Base-by-base conservation (phyloP, 2,888 invertebrate genomes). In the Melanophora roralis region DNA sequence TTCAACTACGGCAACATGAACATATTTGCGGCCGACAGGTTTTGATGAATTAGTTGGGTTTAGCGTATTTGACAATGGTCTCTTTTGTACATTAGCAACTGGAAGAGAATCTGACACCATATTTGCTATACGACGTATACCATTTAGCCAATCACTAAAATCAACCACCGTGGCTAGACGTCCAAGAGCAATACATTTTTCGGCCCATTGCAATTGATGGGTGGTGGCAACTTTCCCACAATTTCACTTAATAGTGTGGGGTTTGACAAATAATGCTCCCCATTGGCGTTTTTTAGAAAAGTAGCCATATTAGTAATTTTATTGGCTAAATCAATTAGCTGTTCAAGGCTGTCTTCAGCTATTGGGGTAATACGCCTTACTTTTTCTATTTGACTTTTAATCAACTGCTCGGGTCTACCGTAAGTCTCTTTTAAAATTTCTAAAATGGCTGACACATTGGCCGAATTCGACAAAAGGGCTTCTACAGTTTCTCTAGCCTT, bases 241-340 rank as follows among this genome's bases (percentile, higher is more conserved):
- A 47, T 47, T 47, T 47, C 47, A 19, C 47, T 47, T 19, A 47
- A 19, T 8, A 47, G 19, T 9, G 23, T 49, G 4, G 49, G 49
- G 11, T 49, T 49, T 23, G 49, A 49, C 23, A 49, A 23, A 23
- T 49, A 2, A 49, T 49, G 49, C 11, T 49, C 49, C 1, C 49
- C 49, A 11, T 49, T 49, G 1, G 23, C 49, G 23, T 23, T 49
- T 19, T 49, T 60, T 51, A 43, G 27, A 27, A 27, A 27, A 6
- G 27, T 51, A 12, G 71, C 57, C 65, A 81, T 67, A 62, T 81
- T 80, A 1, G n/a, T 47, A 6, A 80, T 53, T 34, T 51, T 78
- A 16, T 72, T 78, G 2, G 78, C 75, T 14, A 80, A 77, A 12
- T 62, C 32, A 23, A 69, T 49, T 1, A 77, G 19, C 5, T 23